phyloP scores from a whole-genome alignment of 2,797 vertebrate genomes.

The Enteromius thamalakanensis region DNA sequence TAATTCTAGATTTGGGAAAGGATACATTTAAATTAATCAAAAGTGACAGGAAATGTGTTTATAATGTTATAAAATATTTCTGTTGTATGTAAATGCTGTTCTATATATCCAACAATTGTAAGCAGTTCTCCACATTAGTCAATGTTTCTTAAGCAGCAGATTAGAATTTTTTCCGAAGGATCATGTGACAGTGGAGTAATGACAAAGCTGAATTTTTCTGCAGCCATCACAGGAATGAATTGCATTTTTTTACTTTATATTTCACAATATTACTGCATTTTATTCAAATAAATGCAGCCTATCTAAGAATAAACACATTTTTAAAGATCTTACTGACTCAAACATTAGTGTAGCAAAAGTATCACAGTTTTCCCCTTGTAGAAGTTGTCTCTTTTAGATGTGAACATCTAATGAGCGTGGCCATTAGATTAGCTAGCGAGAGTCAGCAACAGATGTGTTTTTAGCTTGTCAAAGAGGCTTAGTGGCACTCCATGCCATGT shows the following conservation, averaged over 20 bases:
- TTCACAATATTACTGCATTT: neutral
- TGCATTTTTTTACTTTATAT: neutral
- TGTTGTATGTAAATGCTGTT: neutral
- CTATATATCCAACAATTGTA: neutral
- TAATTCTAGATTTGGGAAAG: neutral
- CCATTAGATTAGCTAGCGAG: neutral
- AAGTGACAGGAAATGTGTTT: neutral
- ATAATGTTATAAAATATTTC: neutral
- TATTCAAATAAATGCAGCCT: neutral
- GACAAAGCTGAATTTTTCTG: too few relatives aligned
- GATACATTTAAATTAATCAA: neutral
- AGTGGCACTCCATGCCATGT: constrained; percentile 34
- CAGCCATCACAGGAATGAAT: neutral
- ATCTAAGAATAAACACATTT: neutral
- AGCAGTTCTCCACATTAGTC: neutral
- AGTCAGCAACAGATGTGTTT: constrained; percentile 26
- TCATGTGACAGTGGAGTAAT: neutral
- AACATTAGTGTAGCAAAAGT: neutral
- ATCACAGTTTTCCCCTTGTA: neutral
- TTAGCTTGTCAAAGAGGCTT: constrained; percentile 18
- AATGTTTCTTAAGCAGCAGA: too few relatives aligned
- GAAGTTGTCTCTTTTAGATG: neutral
- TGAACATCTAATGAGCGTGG: neutral
- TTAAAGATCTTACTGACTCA: neutral
- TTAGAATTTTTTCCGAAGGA: neutral